Evolutionary conservation across 2,113 vertebrate genomes (phyloP).

Genomic region (human (Homo sapiens)): GRCh38 chr5:105912501-105913000

Average conservation of each 20-base stretch:
- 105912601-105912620: not conserved
- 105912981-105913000: not conserved
- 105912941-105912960: not conserved
- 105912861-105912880: not conserved
- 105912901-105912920: not conserved
- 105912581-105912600: not conserved
- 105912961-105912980: not conserved
- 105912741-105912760: not conserved
- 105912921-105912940: not conserved
- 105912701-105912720: not conserved
- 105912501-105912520: not conserved
- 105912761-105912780: not conserved
- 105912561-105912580: not conserved
- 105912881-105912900: not conserved
- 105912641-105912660: not conserved
- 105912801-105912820: not conserved
- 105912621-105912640: not conserved
- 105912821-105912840: not conserved
- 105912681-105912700: not conserved
- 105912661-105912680: not conserved
- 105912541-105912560: not conserved
- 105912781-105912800: not conserved
- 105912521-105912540: not conserved
- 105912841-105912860: not conserved
- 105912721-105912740: not conserved